Evolutionary conservation across 2,888 invertebrate genomes (phyloP).

Genomic region (Dicyrtoma fusca): DNA sequence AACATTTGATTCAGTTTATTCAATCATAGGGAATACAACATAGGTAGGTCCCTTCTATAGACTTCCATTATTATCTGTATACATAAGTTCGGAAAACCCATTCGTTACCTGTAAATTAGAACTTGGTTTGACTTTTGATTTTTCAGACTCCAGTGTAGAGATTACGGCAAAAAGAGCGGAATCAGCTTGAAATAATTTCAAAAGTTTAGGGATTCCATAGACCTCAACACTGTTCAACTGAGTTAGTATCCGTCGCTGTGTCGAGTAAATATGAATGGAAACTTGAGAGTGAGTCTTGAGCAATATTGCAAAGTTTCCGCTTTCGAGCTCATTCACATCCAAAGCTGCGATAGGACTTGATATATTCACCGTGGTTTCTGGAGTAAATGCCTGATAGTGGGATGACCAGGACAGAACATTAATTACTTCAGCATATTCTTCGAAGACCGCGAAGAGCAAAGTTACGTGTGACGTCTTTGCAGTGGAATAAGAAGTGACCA

Average conservation of each 20-base stretch:
- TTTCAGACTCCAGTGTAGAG: not conserved
- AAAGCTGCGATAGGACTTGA: conserved; percentile 13
- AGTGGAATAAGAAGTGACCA: conserved; percentile 1
- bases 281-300: conserved; percentile 7
- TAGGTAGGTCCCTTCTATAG: no score
- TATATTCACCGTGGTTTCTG: not conserved
- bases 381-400: not conserved
- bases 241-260: not conserved
- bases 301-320: conserved; percentile 18
- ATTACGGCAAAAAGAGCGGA: conserved; percentile 22
- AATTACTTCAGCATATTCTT: conserved; percentile 14
- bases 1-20: no score
- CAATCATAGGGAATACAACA: no score
- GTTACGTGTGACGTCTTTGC: not conserved
- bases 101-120: conserved; percentile 33
- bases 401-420: conserved; percentile 9
- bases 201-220: conserved; percentile 16
- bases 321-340: conserved; percentile 1
- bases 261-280: conserved; percentile 20
- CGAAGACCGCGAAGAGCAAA: conserved; percentile 5
- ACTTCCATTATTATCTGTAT: no score
- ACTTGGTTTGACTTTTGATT: conserved; percentile 20
- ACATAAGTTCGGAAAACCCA: no score
- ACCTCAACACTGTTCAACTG: conserved; percentile 7
- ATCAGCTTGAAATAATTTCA: conserved; percentile 24